Evolutionary conservation across 2,888 invertebrate species (phyloP).

Genomic region (Acheta domesticus): DNA sequence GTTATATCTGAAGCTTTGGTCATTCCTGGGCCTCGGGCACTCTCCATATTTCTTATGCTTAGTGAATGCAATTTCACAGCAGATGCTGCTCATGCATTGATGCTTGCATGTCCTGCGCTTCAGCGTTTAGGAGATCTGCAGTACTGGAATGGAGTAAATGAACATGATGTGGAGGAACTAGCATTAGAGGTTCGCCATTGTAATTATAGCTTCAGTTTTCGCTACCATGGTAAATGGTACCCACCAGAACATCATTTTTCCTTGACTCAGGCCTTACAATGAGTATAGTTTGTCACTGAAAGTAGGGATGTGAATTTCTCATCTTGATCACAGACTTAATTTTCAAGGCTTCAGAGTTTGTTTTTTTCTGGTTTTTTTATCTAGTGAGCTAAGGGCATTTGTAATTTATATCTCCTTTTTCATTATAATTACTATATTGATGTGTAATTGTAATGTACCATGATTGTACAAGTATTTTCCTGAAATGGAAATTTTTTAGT

Average conservation of each 20-base stretch:
- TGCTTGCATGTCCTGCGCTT: slow-evolving; percentile 31
- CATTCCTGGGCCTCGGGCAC: slow-evolving; percentile 26
- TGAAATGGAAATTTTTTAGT: too few relatives aligned
- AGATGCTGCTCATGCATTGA: slow-evolving; percentile 29
- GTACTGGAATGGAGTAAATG: slow-evolving; percentile 30
- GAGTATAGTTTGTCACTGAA: background rate
- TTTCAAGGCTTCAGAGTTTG: too few relatives aligned
- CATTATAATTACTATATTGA: too few relatives aligned
- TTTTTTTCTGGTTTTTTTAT: too few relatives aligned
- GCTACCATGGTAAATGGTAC: slow-evolving; percentile 30
- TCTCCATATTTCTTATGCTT: slow-evolving; percentile 32
- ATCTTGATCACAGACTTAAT: background rate
- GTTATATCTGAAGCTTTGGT: slow-evolving; percentile 28
- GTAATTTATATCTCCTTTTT: too few relatives aligned
- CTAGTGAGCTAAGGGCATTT: too few relatives aligned
- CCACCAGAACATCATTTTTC: slow-evolving; percentile 24
- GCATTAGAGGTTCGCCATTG: slow-evolving; percentile 29
- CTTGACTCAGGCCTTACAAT: background rate
- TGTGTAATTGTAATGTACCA: too few relatives aligned
- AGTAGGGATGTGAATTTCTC: background rate
- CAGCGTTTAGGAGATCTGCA: slow-evolving; percentile 33
- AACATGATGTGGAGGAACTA: slow-evolving; percentile 30
- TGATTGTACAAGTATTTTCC: too few relatives aligned
- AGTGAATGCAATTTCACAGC: slow-evolving; percentile 32
- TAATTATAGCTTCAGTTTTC: slow-evolving; percentile 31